These are phyloP conservation scores for Dendrolimus pini DNA, from an alignment of 2,888 invertebrate genomes.

Conservation along the genomic window DNA sequence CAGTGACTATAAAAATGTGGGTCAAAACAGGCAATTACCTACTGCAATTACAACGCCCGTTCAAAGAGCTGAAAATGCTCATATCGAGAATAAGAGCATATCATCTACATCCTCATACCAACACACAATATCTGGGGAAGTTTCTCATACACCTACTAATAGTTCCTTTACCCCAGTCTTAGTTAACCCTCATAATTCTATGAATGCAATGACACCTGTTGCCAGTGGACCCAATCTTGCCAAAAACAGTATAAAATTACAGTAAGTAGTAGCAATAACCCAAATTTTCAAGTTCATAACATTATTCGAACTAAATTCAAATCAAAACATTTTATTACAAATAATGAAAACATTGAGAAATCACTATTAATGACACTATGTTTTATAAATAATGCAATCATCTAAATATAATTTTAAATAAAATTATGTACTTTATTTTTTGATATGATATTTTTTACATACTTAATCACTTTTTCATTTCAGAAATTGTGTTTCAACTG, in stretches of 20 bases:
- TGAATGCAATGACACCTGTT: slow-evolving; percentile 69
- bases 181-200: slow-evolving; percentile 73
- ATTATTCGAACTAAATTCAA: too few species aligned
- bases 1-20: too few species aligned
- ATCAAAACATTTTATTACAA: not conserved
- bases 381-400: not conserved
- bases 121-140: slow-evolving; percentile 43
- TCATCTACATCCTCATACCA: slow-evolving; percentile 18
- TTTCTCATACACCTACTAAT: slow-evolving; percentile 59
- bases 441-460: too few species aligned
- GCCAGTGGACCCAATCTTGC: slow-evolving; percentile 75
- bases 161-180: slow-evolving; percentile 50
- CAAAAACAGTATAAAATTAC: slow-evolving; percentile 77
- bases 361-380: not conserved
- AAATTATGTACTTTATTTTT: not conserved
- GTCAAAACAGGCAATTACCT: too few species aligned
- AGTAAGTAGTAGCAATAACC: slow-evolving; percentile 51
- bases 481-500: slow-evolving; percentile 90
- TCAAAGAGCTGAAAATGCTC: not conserved
- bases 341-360: not conserved
- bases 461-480: slow-evolving; percentile 24
- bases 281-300: too few species aligned
- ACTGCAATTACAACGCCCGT: not conserved
- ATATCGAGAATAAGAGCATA: not conserved
- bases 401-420: not conserved